These are phyloP conservation scores for Podocnemis expansa DNA, from an alignment of 2,113 vertebrate species.

Conservation along the genomic window DNA sequence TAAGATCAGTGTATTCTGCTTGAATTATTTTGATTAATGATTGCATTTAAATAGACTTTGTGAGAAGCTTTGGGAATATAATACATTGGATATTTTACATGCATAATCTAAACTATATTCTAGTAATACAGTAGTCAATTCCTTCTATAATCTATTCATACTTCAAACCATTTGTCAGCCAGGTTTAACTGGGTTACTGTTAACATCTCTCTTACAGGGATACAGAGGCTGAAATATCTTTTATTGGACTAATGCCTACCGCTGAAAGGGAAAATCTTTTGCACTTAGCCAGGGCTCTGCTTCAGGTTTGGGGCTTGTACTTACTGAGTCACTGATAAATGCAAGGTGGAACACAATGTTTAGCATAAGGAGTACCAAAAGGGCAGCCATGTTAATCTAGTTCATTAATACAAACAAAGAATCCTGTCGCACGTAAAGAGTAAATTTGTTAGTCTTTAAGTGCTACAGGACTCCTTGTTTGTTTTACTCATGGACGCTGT, in stretches of 20 bases:
- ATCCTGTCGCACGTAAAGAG: no score
- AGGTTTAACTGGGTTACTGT: background rate
- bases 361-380: no score
- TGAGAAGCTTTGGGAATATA: background rate
- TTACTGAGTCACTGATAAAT: background rate
- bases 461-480: no score
- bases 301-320: background rate
- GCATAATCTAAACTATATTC: background rate
- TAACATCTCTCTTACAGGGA: background rate
- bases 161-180: background rate
- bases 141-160: background rate
- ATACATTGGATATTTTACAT: background rate
- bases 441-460: no score
- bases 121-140: no score
- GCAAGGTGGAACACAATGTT: background rate
- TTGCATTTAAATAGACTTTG: slow-evolving; percentile 14
- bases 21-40: slow-evolving; percentile 36
- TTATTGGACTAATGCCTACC: background rate
- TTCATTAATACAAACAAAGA: no score
- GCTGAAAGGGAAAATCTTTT: background rate
- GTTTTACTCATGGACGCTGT: no score
- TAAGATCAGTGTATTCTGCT: background rate
- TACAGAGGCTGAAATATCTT: background rate
- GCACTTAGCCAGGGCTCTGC: background rate
- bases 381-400: no score